These are phyloP conservation scores for Apis laboriosa DNA, from an alignment of 1,140 invertebrate genomes.

Conservation along the genomic window DNA sequence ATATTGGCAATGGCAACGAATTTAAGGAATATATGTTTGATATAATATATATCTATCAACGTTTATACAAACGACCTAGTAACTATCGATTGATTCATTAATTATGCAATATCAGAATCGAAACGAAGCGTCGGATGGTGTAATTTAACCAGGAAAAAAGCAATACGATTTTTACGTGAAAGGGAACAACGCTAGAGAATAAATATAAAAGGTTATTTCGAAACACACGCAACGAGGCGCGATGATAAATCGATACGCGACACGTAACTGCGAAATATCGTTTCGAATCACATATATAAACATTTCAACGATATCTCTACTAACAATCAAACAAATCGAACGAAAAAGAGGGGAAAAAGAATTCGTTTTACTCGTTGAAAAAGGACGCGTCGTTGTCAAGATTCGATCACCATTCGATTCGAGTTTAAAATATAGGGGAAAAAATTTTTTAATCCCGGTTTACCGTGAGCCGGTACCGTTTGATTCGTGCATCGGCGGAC, in stretches of 20 bases:
- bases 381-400: not conserved
- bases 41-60: not conserved
- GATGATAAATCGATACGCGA: slow-evolving; percentile 30
- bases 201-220: not conserved
- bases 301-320: not conserved
- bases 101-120: not conserved
- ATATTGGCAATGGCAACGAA: not conserved
- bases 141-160: not conserved
- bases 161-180: not conserved
- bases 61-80: not conserved
- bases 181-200: not conserved
- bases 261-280: not conserved
- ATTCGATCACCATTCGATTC: slow-evolving; percentile 12
- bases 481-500: not conserved
- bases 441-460: not conserved
- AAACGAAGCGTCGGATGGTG: not conserved
- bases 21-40: not conserved
- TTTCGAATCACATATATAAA: not conserved
- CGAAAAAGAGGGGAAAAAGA: not conserved
- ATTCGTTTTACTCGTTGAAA: not conserved
- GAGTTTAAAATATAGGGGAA: not conserved
- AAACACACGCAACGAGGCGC: slow-evolving; percentile 1
- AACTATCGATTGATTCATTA: slow-evolving; percentile 3
- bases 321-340: not conserved
- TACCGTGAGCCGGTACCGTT: not conserved